A percentile compares a stretch with the other conserved stretches of the same genome.
These are phyloP conservation scores for Lindbergichthys nudifrons DNA, from an alignment of 2,797 vertebrate species.

Conservation along the genomic window DNA sequence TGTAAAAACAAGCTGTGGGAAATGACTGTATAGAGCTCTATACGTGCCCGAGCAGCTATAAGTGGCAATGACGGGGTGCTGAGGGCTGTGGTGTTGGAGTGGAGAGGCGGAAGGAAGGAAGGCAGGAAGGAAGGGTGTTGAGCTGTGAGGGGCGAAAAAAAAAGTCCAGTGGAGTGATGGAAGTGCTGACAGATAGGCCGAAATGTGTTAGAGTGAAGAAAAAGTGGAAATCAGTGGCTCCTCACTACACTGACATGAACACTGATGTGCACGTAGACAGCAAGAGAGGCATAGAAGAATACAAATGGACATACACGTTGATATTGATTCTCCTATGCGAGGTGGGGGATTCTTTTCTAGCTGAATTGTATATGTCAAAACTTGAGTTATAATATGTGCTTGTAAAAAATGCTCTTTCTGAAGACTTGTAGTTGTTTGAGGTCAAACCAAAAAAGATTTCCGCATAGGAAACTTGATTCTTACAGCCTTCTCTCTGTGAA, in stretches of 20 bases:
- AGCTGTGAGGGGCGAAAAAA: slow-evolving; percentile 30
- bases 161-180: slow-evolving; percentile 26
- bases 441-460: slow-evolving; percentile 14
- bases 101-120: slow-evolving; percentile 20
- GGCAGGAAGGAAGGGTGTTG: slow-evolving; percentile 19
- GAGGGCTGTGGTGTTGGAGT: slow-evolving; percentile 38
- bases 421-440: slow-evolving; percentile 9
- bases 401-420: background rate
- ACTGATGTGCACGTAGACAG: slow-evolving; percentile 2
- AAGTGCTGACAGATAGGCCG: slow-evolving; percentile 43
- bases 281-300: slow-evolving; percentile 3
- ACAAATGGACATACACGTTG: background rate
- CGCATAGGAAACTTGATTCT: slow-evolving; percentile 11
- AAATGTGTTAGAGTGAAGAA: slow-evolving; percentile 41
- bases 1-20: slow-evolving; percentile 24
- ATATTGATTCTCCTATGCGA: background rate
- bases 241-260: slow-evolving; percentile 1
- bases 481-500: slow-evolving; percentile 14
- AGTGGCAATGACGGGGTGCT: slow-evolving; percentile 44
- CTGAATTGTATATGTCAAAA: background rate
- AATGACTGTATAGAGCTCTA: slow-evolving; percentile 49
- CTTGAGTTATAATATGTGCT: background rate
- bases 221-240: slow-evolving; percentile 21
- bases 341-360: background rate
- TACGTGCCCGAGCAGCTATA: slow-evolving; percentile 47